phyloP scores from a whole-genome alignment of 2,113 vertebrate species.

The Onychostoma macrolepis region DNA sequence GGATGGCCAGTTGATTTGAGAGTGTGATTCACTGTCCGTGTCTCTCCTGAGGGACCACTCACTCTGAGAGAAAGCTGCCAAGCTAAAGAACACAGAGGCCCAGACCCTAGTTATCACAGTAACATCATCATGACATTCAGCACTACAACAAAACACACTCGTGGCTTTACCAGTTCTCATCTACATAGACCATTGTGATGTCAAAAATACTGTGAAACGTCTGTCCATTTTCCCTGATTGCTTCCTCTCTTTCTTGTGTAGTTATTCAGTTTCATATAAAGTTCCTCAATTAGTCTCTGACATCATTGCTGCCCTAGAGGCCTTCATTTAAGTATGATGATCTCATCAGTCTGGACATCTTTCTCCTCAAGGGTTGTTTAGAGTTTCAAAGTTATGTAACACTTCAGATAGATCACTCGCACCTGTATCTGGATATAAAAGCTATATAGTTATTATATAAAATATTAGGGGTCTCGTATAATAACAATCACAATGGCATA shows the following conservation, averaged over 20 bases:
- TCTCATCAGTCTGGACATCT: background rate
- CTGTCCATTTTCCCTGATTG: background rate
- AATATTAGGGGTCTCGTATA: background rate
- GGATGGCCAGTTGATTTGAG: conserved; percentile 89
- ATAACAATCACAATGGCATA: too few species aligned
- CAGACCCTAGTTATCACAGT: background rate
- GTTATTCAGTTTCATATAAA: background rate
- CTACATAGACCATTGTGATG: background rate
- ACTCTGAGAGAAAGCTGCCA: conserved; percentile 66
- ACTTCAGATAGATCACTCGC: background rate
- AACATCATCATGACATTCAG: background rate
- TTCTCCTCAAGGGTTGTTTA: background rate
- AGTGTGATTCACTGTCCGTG: conserved; percentile 84
- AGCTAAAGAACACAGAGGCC: conserved; percentile 60
- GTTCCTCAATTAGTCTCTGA: background rate
- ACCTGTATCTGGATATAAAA: background rate
- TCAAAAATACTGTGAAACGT: background rate
- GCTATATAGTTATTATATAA: background rate
- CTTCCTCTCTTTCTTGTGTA: background rate
- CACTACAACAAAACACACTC: background rate
- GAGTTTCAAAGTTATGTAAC: background rate
- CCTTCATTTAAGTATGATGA: background rate
- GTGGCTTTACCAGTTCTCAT: background rate
- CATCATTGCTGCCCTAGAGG: background rate
- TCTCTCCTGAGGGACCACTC: conserved; percentile 91